Percentiles rank a stretch among this genome's conserved stretches.
Conservation (phyloP, 2,113 vertebrate genomes). For the Corynorhinus townsendii region DNA sequence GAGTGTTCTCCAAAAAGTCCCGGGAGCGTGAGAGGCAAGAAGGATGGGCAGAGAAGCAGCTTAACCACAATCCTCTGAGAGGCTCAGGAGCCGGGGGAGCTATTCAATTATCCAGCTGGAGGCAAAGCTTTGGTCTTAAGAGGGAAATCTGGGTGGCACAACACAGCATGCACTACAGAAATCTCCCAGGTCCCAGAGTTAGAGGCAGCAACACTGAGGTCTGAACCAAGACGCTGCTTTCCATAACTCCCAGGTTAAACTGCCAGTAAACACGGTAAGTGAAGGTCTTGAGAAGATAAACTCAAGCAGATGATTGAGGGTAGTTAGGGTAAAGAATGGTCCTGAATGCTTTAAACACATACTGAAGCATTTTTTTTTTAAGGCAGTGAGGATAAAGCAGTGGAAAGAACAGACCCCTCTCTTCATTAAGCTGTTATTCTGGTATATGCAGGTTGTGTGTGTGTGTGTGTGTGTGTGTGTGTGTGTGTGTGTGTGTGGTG, state of each 20-base stretch:
- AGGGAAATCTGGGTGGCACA: background rate
- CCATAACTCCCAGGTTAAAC: background rate
- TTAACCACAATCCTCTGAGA: background rate
- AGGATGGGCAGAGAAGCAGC: background rate
- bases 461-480: background rate
- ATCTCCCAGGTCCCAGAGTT: background rate
- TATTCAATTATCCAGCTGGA: background rate
- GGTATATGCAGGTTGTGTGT: background rate
- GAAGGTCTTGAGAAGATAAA: background rate
- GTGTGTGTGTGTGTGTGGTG: background rate
- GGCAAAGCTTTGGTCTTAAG: background rate
- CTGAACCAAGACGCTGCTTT: background rate
- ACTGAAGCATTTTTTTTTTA: background rate
- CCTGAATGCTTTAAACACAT: background rate
- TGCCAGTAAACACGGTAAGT: background rate
- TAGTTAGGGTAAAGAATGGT: background rate
- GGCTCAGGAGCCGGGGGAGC: background rate
- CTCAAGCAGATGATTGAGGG: no score
- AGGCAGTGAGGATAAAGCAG: background rate
- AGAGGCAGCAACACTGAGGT: background rate
- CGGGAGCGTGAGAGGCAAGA: background rate
- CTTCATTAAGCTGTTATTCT: background rate
- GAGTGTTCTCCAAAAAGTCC: background rate
- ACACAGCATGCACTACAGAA: background rate
- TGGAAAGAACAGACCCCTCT: background rate